Conservation (phyloP, 2,113 vertebrate genomes). For the Gymnogyps californianus region DNA sequence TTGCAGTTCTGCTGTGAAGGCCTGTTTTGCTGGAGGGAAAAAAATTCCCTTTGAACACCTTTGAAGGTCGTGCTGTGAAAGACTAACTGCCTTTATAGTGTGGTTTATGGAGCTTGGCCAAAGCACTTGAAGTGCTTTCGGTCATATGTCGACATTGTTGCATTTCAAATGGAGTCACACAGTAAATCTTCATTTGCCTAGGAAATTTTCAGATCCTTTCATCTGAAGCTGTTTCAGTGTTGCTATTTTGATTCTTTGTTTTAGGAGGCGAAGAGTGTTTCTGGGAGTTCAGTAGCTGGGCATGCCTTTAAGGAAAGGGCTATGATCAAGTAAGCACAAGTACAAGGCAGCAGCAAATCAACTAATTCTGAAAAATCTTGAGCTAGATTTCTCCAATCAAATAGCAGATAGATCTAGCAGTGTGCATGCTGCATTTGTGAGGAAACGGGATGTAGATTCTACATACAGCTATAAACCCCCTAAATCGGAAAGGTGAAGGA, state of each 20-base stretch:
- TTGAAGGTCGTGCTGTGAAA: conserved; percentile 14
- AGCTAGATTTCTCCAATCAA: not conserved
- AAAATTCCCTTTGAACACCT: not conserved
- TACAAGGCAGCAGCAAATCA: not conserved
- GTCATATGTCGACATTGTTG: not conserved
- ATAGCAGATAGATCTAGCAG: not conserved
- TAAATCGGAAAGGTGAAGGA: not conserved
- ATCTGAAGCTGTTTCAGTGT: not conserved
- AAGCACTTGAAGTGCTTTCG: not conserved
- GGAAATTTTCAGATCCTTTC: conserved; percentile 1
- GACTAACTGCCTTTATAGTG: not conserved
- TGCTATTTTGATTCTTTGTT: not conserved
- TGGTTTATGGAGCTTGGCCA: conserved; percentile 47
- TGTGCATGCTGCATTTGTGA: not conserved
- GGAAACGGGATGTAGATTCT: not conserved
- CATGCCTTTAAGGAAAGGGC: not conserved
- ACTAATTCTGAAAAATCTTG: not conserved
- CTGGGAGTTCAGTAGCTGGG: not conserved
- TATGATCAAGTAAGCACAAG: not conserved
- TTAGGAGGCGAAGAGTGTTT: not conserved
- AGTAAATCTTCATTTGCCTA: not conserved
- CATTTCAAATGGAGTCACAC: not conserved
- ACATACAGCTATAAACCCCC: not conserved
- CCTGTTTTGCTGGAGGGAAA: not conserved
- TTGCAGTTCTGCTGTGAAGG: conserved; percentile 18